These are phyloP conservation scores for Megaustenia siamemsis DNA, from an alignment of 2,888 invertebrate species.

Conservation along the genomic window DNA sequence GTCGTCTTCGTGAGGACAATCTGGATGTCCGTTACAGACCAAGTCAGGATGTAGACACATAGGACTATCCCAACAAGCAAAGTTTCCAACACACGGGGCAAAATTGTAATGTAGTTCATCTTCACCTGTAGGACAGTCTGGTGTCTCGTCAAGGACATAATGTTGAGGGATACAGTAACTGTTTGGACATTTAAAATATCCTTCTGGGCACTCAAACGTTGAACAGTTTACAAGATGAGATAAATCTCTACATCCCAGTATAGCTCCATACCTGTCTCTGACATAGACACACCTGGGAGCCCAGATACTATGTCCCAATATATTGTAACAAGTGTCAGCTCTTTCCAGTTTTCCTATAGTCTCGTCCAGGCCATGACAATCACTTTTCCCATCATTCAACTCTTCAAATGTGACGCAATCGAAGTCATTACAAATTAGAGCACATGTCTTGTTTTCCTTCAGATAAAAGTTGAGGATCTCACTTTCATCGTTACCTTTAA, in stretches of 20 bases:
- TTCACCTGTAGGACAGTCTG: slow-evolving; percentile 1
- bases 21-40: slow-evolving; percentile 18
- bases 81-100: neutral
- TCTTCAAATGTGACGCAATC: neutral
- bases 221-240: slow-evolving; percentile 17
- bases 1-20: slow-evolving; percentile 24
- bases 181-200: slow-evolving; percentile 10
- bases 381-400: neutral
- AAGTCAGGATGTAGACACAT: slow-evolving; percentile 32
- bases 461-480: neutral
- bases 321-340: neutral
- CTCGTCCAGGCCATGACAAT: slow-evolving; percentile 38
- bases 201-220: slow-evolving; percentile 31
- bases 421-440: slow-evolving; percentile 26
- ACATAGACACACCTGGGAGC: slow-evolving; percentile 18
- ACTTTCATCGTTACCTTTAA: neutral
- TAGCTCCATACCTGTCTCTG: neutral
- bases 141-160: neutral
- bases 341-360: neutral
- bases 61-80: neutral
- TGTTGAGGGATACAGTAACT: slow-evolving; percentile 35
- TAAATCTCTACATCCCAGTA: neutral
- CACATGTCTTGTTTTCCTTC: neutral
- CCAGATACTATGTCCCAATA: neutral
- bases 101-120: neutral